Base-by-base conservation (phyloP, 2,797 vertebrate genomes). In the Tenualosa thibaudeaui region DNA sequence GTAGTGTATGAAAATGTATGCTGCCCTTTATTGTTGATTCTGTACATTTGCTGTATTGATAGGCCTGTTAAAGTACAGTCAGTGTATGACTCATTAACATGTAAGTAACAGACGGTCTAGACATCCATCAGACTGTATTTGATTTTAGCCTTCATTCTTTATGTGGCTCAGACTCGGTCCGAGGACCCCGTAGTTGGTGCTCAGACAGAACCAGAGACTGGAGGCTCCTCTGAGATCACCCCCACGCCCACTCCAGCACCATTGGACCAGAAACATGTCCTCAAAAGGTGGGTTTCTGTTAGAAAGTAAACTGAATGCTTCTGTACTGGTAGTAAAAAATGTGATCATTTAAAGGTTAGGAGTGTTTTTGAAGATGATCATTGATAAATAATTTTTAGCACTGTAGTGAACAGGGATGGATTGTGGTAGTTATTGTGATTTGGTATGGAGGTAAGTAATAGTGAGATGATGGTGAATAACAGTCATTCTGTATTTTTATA, bases 251-350 rank as follows among this genome's bases (percentile, higher is more conserved):
- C 88, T 81, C 90, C 87, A 6, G 87, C 85, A 3, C 65, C 92
- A 5, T 89, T 96, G 88, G 96, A 96, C 89, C 97, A 96, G 86
- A 95, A 96, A 90, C 91, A 95, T 85, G 95, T 96, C 62, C 94
- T 99, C 0, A 94, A 97, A 90, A 97, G 97, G 97, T 98, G 84
- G 15, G 54, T 5, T 53, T 53, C 51, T 46, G 2, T 46, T 46
- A 46, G 46, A 46, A 46, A 53, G 51, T 53, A 53, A 15, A 15
- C 51, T 53, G 51, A 53, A 81, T 37, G 7, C 2, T 4, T 71
- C 3, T 12, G 13, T 68, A 26, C 46, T 49, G 9, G 26, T 71
- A 13, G 37, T 71, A 8, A 58, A 6, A 6, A 10, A 5, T 71
- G 62, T 12, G 26, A 40, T 71, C 13, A 71, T 40, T 17, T 10